A percentile compares a stretch with the other conserved stretches of the same genome.
Conservation (phyloP, 1,140 invertebrate genomes). For the Lepidurus arcticus region DNA sequence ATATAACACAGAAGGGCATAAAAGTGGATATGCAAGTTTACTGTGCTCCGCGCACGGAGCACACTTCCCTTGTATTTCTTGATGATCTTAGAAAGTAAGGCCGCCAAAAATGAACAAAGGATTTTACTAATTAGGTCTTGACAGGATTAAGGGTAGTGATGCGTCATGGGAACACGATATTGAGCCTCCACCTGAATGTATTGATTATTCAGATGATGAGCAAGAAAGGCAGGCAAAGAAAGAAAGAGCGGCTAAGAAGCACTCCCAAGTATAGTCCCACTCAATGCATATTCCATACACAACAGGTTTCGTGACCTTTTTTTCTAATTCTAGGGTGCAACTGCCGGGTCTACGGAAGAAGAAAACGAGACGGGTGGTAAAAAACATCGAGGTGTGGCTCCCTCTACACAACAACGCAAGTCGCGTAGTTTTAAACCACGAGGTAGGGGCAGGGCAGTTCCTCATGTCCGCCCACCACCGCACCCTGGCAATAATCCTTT, state of each 20-base stretch:
- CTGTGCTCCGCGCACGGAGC: constrained; percentile 65
- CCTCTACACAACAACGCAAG: neutral
- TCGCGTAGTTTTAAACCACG: neutral
- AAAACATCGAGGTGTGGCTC: neutral
- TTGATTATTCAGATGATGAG: constrained; percentile 87
- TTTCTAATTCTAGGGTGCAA: neutral
- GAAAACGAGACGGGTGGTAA: neutral
- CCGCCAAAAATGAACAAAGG: constrained; percentile 29
- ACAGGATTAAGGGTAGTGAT: constrained; percentile 68
- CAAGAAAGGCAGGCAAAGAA: constrained; percentile 56
- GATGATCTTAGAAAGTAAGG: constrained; percentile 60
- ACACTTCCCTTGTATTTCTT: constrained; percentile 69
- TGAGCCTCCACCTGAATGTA: constrained; percentile 63
- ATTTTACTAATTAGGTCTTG: constrained; percentile 40
- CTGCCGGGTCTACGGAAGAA: neutral
- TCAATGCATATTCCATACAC: neutral
- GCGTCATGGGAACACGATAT: constrained; percentile 75
- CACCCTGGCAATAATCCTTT: constrained; percentile 21
- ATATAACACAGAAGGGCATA: constrained; percentile 61
- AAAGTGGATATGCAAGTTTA: constrained; percentile 63
- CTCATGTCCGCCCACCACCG: neutral
- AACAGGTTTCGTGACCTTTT: neutral
- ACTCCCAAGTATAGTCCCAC: neutral
- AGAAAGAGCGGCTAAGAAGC: constrained; percentile 24
- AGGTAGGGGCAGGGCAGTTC: neutral